Evolutionary conservation across 1,140 invertebrate species (phyloP).

Genomic region (Drosophila hydei): DNA sequence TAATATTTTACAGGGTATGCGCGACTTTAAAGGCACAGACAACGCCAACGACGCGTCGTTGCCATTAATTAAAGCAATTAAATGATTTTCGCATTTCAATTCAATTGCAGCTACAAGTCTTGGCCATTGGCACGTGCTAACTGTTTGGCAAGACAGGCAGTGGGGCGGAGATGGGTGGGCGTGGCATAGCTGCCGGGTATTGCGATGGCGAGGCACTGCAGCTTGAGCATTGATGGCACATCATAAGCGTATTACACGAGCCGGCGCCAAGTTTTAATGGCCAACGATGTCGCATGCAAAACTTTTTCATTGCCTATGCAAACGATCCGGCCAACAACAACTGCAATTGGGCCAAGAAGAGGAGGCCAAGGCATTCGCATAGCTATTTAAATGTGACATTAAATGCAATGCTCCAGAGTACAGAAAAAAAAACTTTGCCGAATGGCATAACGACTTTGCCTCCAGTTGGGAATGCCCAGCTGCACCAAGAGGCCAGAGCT

Average conservation of each 20-base stretch:
- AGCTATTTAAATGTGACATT: constrained; percentile 64
- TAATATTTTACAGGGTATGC: constrained; percentile 31
- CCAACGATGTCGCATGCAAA: constrained; percentile 36
- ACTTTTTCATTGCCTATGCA: constrained; percentile 67
- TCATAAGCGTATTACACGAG: constrained; percentile 45
- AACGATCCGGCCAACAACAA: constrained; percentile 50
- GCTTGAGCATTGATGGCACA: constrained; percentile 31
- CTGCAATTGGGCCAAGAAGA: constrained; percentile 5
- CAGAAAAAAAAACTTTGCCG: constrained; percentile 26
- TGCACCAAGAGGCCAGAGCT: neutral
- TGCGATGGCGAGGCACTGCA: neutral
- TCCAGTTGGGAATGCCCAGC: neutral
- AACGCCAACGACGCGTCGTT: constrained; percentile 21
- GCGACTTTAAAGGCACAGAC: neutral
- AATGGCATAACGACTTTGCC: constrained; percentile 19
- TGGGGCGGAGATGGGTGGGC: neutral
- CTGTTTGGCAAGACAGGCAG: neutral
- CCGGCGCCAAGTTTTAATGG: constrained; percentile 44
- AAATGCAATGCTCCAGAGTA: constrained; percentile 48
- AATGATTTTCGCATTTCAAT: constrained; percentile 71
- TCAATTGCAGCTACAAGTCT: constrained; percentile 51
- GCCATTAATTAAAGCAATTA: constrained; percentile 78
- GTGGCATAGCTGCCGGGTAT: neutral
- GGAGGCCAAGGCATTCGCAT: constrained; percentile 23
- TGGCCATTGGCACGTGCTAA: constrained; percentile 31